Percentiles rank a stretch among this genome's conserved stretches.
Conservation (phyloP, 2,888 invertebrate genomes). For the Thysanoteuthis rhombus region DNA sequence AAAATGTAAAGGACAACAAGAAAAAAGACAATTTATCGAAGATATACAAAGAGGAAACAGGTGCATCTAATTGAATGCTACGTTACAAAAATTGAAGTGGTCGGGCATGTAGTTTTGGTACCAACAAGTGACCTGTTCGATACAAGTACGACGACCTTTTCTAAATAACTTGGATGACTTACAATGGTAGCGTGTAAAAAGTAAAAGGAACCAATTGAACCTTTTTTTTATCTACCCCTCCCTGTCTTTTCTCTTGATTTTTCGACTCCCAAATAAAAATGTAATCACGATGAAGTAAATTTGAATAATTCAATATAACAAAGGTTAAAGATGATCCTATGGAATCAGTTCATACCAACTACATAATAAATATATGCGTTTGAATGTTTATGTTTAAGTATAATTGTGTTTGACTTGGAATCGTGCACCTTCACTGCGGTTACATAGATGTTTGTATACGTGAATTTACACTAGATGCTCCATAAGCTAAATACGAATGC, state of each 20-base stretch:
- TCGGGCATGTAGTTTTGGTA: background rate
- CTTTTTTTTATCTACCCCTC: background rate
- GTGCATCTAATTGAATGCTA: background rate
- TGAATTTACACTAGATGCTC: no score
- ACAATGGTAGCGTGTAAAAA: background rate
- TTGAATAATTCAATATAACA: background rate
- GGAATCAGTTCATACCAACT: no score
- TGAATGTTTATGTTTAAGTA: background rate
- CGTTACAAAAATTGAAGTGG: background rate
- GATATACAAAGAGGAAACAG: background rate
- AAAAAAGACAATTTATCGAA: background rate
- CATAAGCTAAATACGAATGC: no score
- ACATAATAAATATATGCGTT: background rate
- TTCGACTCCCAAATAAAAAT: background rate
- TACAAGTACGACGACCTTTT: background rate
- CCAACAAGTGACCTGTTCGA: background rate
- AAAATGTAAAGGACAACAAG: background rate
- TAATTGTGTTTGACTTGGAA: background rate
- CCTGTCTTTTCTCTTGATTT: background rate
- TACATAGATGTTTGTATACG: no score
- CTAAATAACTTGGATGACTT: no score
- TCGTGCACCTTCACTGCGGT: no score
- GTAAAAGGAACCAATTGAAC: background rate
- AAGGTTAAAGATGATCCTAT: background rate
- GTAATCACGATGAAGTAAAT: background rate